phyloP scores from a whole-genome alignment of 2,113 vertebrate species.

The Cyphomyrus plagiostoma region DNA sequence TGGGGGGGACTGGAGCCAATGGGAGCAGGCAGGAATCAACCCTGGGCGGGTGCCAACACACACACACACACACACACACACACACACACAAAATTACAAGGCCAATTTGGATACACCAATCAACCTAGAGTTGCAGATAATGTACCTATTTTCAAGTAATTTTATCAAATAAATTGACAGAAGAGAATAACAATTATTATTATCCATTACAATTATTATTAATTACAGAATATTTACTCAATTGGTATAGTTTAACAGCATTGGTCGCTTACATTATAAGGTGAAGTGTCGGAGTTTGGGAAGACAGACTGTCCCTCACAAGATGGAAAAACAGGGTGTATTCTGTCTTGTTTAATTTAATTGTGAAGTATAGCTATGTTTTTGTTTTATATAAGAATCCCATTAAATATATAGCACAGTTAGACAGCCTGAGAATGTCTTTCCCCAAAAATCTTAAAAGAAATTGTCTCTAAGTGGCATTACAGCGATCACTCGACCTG shows the following conservation, averaged over 20 bases:
- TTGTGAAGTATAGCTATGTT: not conserved
- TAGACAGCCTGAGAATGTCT: not conserved
- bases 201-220: not conserved
- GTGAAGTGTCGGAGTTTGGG: not conserved
- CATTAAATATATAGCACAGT: not conserved
- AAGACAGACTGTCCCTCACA: not conserved
- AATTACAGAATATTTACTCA: not conserved
- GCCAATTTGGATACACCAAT: too few relatives aligned
- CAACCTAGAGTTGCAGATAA: too few relatives aligned
- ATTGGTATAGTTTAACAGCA: not conserved
- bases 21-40: too few relatives aligned
- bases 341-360: not conserved
- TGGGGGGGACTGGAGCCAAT: too few relatives aligned
- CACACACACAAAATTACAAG: too few relatives aligned
- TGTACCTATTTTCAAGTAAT: not conserved
- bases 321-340: not conserved
- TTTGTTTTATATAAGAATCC: not conserved
- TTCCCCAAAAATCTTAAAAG: not conserved
- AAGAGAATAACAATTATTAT: not conserved
- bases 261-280: not conserved
- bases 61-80: too few relatives aligned
- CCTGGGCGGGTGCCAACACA: too few relatives aligned
- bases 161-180: not conserved
- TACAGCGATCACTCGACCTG: not conserved
- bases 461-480: not conserved